A percentile compares a stretch with the other conserved stretches of the same genome.
phyloP scores from a whole-genome alignment of 2,888 invertebrate species.

The Lordiphosa fenestrarum region DNA sequence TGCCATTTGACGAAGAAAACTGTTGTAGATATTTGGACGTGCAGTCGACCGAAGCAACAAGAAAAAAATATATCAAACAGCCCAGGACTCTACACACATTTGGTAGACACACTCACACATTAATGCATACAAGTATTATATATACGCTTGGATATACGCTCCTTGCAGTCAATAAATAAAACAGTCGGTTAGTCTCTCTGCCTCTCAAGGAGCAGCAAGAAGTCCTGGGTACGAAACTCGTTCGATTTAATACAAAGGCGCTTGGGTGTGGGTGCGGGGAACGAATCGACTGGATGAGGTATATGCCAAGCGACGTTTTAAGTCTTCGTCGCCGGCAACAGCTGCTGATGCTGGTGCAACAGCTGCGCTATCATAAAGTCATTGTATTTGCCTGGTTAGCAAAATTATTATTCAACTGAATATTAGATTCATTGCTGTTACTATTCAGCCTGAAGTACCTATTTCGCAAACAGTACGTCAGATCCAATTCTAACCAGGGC shows the following conservation, averaged over 20 bases:
- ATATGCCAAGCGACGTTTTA: constrained; percentile 59
- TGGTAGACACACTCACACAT: constrained; percentile 28
- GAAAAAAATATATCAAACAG: constrained; percentile 38
- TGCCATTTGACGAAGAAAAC: constrained; percentile 55
- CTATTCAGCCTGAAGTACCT: too few relatives aligned
- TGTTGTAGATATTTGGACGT: constrained; percentile 70
- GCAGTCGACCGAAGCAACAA: constrained; percentile 60
- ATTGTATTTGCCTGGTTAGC: too few relatives aligned
- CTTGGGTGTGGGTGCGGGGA: too few relatives aligned
- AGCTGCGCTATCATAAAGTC: constrained; percentile 53
- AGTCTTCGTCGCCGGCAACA: constrained; percentile 38
- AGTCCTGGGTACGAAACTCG: constrained; percentile 5
- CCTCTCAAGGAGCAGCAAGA: constrained; percentile 15
- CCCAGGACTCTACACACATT: constrained; percentile 38
- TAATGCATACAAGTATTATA: constrained; percentile 64
- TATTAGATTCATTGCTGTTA: too few relatives aligned
- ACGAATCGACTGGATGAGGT: constrained; percentile 14
- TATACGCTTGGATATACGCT: constrained; percentile 57
- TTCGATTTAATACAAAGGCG: too few relatives aligned
- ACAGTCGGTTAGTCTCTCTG: constrained; percentile 57
- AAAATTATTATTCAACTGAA: too few relatives aligned
- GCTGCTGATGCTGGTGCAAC: constrained; percentile 31
- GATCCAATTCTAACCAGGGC: too few relatives aligned
- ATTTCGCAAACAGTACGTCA: too few relatives aligned
- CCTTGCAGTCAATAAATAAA: constrained; percentile 74